A percentile compares a stretch with the other conserved stretches of the same genome.
phyloP scores from a whole-genome alignment of 2,888 invertebrate species.

The Lasioglossum pauxillum region DNA sequence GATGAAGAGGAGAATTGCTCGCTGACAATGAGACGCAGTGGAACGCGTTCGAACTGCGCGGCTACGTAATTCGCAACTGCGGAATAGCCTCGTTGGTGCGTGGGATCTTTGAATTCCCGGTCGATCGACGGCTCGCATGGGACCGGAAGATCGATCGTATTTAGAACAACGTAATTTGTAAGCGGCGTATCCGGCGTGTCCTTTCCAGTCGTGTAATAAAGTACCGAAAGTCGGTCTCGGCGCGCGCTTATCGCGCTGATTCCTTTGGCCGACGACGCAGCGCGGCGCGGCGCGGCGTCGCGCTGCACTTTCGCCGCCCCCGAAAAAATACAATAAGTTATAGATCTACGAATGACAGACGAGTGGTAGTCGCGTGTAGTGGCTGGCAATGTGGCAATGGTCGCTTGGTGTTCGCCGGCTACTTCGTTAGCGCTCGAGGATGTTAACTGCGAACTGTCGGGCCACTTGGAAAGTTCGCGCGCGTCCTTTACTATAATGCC shows the following conservation, averaged over 20 bases:
- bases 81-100: not conserved
- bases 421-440: slow-evolving; percentile 7
- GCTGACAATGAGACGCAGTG: not conserved
- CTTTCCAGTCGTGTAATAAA: slow-evolving; percentile 63
- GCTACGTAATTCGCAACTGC: not conserved
- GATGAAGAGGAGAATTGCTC: not conserved
- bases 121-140: slow-evolving; percentile 3
- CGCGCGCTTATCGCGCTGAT: slow-evolving; percentile 54
- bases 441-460: slow-evolving; percentile 6
- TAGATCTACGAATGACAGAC: slow-evolving; percentile 70
- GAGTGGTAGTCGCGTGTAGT: slow-evolving; percentile 30
- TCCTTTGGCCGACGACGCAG: slow-evolving; percentile 32
- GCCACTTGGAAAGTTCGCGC: slow-evolving; percentile 3
- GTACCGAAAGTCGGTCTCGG: slow-evolving; percentile 67
- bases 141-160: slow-evolving; percentile 54
- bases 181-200: slow-evolving; percentile 59
- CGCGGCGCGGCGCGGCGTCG: slow-evolving; percentile 10
- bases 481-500: not conserved
- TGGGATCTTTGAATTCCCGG: not conserved
- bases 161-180: slow-evolving; percentile 63
- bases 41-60: not conserved
- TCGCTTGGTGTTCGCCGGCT: slow-evolving; percentile 2
- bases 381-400: slow-evolving; percentile 10
- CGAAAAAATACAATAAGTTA: slow-evolving; percentile 70
- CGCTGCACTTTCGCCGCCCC: slow-evolving; percentile 67